These are phyloP conservation scores for Drosophila lacteicornis DNA, from an alignment of 1,140 invertebrate genomes.

Conservation along the genomic window DNA sequence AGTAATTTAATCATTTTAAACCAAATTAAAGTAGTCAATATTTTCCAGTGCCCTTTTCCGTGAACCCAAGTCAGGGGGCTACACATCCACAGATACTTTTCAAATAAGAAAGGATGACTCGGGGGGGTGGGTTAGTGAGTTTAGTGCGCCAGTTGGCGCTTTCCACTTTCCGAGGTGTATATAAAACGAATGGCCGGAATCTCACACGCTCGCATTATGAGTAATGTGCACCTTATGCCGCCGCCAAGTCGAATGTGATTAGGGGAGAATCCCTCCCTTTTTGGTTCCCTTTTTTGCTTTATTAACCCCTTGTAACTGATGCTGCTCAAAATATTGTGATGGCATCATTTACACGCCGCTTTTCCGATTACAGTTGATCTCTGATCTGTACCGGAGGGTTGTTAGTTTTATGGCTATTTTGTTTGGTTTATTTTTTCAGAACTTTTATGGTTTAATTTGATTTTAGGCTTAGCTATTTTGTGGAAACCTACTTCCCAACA, in stretches of 20 bases:
- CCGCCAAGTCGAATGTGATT: constrained; percentile 76
- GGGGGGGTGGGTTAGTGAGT: constrained; percentile 25
- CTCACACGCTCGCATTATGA: constrained; percentile 78
- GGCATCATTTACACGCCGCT: constrained; percentile 83
- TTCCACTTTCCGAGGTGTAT: constrained; percentile 31
- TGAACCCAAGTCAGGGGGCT: neutral
- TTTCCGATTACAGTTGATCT: constrained; percentile 76
- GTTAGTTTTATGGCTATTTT: constrained; percentile 31
- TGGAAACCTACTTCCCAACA: constrained; percentile 19
- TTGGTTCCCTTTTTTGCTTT: constrained; percentile 51
- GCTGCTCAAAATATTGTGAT: constrained; percentile 81
- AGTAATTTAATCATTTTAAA: neutral
- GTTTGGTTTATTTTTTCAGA: constrained; percentile 15
- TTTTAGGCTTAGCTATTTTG: constrained; percentile 38
- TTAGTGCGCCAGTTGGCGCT: constrained; percentile 57
- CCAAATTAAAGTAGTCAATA: no score
- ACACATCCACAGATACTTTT: constrained; percentile 4
- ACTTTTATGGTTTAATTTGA: constrained; percentile 72
- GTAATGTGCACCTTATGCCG: constrained; percentile 84
- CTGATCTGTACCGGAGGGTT: constrained; percentile 45
- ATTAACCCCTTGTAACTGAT: constrained; percentile 77
- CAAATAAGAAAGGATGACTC: constrained; percentile 17
- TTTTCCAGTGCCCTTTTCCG: neutral
- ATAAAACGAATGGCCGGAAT: constrained; percentile 37
- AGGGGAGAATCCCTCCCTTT: constrained; percentile 24